phyloP scores from a whole-genome alignment of 2,113 vertebrate genomes.

The Anseranas semipalmata region DNA sequence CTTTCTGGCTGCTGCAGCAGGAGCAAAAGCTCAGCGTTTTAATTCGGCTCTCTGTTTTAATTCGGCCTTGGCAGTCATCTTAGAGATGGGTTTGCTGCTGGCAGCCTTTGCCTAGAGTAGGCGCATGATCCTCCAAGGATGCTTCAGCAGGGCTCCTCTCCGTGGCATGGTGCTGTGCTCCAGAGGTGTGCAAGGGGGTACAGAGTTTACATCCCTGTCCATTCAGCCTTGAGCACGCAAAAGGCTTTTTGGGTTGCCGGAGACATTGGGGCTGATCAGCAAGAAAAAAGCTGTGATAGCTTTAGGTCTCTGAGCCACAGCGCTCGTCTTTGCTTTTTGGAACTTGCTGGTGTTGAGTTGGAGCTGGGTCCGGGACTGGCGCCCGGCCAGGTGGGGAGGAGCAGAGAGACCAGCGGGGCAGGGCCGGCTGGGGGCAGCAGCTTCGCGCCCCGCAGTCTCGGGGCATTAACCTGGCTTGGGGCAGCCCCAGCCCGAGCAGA shows the following conservation, averaged over 20 bases:
- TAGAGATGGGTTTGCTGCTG: neutral
- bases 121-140: neutral
- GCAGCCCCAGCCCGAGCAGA: neutral
- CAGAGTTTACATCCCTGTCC: neutral
- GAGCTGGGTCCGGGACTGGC: neutral
- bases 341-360: neutral
- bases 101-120: rapidly evolving
- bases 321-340: rapidly evolving
- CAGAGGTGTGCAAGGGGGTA: rapidly evolving
- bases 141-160: neutral
- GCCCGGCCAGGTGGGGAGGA: neutral
- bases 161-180: rapidly evolving
- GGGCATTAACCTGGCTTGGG: neutral
- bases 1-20: neutral
- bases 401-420: neutral
- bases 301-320: neutral
- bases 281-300: neutral
- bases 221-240: too few species aligned
- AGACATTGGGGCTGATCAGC: neutral
- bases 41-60: too few species aligned
- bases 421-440: neutral
- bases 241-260: neutral
- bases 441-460: neutral
- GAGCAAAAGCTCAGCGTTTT: too few species aligned
- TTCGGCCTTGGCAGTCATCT: neutral